phyloP scores from a whole-genome alignment of 2,888 invertebrate genomes.

The Cryptus viduatorius region DNA sequence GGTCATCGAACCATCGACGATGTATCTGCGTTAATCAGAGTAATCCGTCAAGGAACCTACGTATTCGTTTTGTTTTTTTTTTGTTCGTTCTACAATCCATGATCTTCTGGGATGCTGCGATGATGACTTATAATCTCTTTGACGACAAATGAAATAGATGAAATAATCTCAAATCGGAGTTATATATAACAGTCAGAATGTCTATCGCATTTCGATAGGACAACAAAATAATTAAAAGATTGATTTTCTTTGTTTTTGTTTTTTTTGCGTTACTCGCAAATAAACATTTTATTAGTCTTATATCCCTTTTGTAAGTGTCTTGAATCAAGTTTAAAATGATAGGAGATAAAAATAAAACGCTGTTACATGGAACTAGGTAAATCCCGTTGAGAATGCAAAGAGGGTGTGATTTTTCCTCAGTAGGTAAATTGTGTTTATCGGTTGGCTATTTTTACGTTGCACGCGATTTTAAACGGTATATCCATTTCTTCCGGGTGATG shows the following conservation, averaged over 20 bases:
- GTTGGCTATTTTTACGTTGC: conserved; percentile 14
- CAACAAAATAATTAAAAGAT: conserved; percentile 26
- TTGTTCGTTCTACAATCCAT: conserved; percentile 46
- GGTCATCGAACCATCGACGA: conserved; percentile 42
- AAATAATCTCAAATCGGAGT: not conserved
- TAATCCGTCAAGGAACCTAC: conserved; percentile 39
- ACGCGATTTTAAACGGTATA: conserved; percentile 25
- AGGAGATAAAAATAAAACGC: conserved; percentile 29
- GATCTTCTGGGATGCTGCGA: conserved; percentile 58
- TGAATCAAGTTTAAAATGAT: conserved; percentile 48
- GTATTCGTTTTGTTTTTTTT: conserved; percentile 15
- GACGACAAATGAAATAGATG: conserved; percentile 19
- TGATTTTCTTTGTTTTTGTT: not conserved
- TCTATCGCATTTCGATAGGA: not conserved
- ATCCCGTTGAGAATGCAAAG: conserved; percentile 15
- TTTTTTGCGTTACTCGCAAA: conserved; percentile 32
- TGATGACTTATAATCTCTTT: conserved; percentile 36
- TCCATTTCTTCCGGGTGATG: conserved; percentile 31
- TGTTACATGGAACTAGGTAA: conserved; percentile 19
- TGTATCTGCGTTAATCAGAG: conserved; percentile 12
- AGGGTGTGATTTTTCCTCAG: conserved; percentile 26
- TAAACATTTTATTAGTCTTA: conserved; percentile 51
- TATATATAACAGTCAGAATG: not conserved
- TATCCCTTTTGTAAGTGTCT: conserved; percentile 3
- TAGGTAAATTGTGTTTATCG: conserved; percentile 21